phyloP scores from a whole-genome alignment of 2,888 invertebrate genomes.

The Pandemis heparana region DNA sequence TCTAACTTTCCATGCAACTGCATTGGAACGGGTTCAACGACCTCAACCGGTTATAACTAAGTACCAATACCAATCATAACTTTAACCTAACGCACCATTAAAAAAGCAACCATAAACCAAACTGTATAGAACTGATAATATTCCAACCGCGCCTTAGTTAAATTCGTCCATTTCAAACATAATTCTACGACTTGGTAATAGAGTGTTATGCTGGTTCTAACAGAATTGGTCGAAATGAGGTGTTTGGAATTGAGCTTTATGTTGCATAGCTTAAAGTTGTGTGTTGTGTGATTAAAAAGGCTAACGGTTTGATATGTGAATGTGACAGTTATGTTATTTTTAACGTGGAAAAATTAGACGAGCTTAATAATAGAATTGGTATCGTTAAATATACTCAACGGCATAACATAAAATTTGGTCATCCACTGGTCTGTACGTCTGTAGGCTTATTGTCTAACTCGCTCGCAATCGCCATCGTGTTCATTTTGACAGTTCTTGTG shows the following conservation, averaged over 20 bases:
- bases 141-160: neutral
- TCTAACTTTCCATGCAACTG: slow-evolving; percentile 30
- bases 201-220: neutral
- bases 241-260: neutral
- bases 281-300: neutral
- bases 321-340: neutral
- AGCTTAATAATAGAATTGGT: neutral
- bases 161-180: neutral
- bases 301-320: neutral
- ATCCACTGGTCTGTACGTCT: too few species aligned
- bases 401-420: too few species aligned
- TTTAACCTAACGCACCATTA: slow-evolving; percentile 13
- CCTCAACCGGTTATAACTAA: slow-evolving; percentile 32
- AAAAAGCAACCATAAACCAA: neutral
- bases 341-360: neutral
- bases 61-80: slow-evolving; percentile 26
- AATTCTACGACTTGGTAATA: neutral
- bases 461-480: too few species aligned
- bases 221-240: neutral
- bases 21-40: slow-evolving; percentile 19
- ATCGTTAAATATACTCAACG: too few species aligned
- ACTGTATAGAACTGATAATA: neutral
- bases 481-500: too few species aligned
- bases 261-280: neutral
- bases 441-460: too few species aligned